phyloP scores from a whole-genome alignment of 2,797 vertebrate genomes.

The Acipenser oxyrinchus region DNA sequence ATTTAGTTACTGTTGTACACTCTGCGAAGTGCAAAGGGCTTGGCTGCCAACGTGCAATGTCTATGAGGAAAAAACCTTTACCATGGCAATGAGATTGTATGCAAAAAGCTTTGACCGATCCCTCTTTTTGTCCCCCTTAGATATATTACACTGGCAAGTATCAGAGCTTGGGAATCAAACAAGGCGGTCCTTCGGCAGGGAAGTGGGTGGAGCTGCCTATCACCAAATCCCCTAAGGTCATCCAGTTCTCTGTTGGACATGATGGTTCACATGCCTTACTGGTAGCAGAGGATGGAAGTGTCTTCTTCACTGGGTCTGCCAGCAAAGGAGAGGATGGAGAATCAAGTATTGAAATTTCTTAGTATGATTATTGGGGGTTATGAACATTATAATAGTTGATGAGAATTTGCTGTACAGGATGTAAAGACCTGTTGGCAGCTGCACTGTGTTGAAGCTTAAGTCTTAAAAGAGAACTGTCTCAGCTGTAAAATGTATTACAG shows the following conservation, averaged over 20 bases:
- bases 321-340: slow-evolving; percentile 98
- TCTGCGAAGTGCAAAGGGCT: too few relatives aligned
- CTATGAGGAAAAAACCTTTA: too few relatives aligned
- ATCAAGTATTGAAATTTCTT: slow-evolving; percentile 69
- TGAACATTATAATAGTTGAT: too few relatives aligned
- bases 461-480: too few relatives aligned
- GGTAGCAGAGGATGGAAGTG: slow-evolving; percentile 92
- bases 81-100: too few relatives aligned
- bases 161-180: slow-evolving; percentile 97
- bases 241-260: slow-evolving; percentile 94
- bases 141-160: slow-evolving; percentile 98
- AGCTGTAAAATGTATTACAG: too few relatives aligned
- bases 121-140: slow-evolving; percentile 43
- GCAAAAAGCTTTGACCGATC: slow-evolving; percentile 2
- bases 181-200: slow-evolving; percentile 91
- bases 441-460: too few relatives aligned
- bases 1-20: too few relatives aligned
- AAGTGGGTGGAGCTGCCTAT: slow-evolving; percentile 97
- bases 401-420: too few relatives aligned
- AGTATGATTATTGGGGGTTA: too few relatives aligned
- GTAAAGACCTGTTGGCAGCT: too few relatives aligned
- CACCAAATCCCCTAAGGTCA: slow-evolving; percentile 95
- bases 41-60: too few relatives aligned
- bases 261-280: slow-evolving; percentile 96
- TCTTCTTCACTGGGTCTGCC: slow-evolving; percentile 95